phyloP scores from a whole-genome alignment of 2,888 invertebrate genomes.

The Leptinotarsa peninsularis region DNA sequence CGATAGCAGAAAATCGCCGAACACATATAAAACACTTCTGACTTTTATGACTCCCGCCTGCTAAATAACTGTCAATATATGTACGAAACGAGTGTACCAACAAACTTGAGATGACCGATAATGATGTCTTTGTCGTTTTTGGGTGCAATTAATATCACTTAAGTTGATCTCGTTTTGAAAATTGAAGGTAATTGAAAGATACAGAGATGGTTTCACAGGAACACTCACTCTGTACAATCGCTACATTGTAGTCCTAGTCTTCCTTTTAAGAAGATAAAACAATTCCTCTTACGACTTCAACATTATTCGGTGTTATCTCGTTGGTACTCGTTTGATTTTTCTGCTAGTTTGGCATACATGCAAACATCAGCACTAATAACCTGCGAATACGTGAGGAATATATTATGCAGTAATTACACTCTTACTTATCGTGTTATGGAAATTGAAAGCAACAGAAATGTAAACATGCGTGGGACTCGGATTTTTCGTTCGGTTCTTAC shows the following conservation, averaged over 20 bases:
- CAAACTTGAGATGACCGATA: no score
- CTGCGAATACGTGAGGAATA: constrained; percentile 51
- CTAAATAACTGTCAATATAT: no score
- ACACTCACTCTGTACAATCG: not conserved
- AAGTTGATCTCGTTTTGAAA: no score
- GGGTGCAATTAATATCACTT: no score
- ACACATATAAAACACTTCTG: no score
- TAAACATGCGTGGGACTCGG: constrained; percentile 41
- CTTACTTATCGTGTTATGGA: constrained; percentile 47
- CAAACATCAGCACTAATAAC: constrained; percentile 55
- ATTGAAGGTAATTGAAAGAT: no score
- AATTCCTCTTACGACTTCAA: constrained; percentile 50
- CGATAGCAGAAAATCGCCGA: no score
- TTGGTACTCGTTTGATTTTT: constrained; percentile 40
- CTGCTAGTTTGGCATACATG: constrained; percentile 47
- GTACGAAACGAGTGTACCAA: no score
- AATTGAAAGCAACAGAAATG: constrained; percentile 45
- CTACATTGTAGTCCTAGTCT: not conserved
- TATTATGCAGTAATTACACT: constrained; percentile 53
- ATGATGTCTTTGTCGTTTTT: no score
- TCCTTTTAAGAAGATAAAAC: constrained; percentile 8
- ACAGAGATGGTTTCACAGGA: not conserved
- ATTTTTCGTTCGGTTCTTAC: not conserved
- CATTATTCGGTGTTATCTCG: constrained; percentile 52
- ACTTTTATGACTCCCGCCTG: no score